phyloP scores from a whole-genome alignment of 2,113 vertebrate genomes.

The Lethenteron reissneri region DNA sequence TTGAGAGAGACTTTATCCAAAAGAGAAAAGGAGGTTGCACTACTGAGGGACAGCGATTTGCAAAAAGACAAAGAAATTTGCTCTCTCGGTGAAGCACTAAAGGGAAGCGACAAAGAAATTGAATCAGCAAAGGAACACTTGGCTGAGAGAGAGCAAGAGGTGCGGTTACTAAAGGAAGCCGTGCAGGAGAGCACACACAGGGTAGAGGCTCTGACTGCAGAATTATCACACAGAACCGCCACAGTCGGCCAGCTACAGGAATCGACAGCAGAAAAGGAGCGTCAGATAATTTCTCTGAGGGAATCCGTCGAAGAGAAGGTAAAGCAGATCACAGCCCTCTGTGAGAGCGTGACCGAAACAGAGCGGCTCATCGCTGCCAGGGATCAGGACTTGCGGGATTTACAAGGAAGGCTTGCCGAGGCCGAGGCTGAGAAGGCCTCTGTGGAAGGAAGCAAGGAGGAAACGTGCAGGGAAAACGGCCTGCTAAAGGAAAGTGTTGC shows the following conservation, averaged over 20 bases:
- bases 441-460: not conserved
- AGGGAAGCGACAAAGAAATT: not conserved
- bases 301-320: not conserved
- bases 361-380: not conserved
- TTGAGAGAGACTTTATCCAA: not conserved
- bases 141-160: not conserved
- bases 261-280: not conserved
- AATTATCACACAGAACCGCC: not conserved
- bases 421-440: not conserved
- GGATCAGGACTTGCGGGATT: not conserved
- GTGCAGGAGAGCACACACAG: not conserved
- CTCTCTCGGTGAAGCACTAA: not conserved
- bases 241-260: not conserved
- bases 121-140: not conserved
- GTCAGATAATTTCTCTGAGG: not conserved
- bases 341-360: not conserved
- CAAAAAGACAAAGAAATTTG: not conserved
- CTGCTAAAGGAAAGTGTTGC: conserved; percentile 1
- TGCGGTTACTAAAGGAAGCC: not conserved
- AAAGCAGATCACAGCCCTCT: not conserved
- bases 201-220: not conserved
- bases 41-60: not conserved
- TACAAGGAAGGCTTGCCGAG: not conserved
- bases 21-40: not conserved
- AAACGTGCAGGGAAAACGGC: not conserved